Percentiles rank a stretch among this genome's conserved stretches.
Conservation (phyloP, 2,113 vertebrate species). For the Scartelaos histophorus region DNA sequence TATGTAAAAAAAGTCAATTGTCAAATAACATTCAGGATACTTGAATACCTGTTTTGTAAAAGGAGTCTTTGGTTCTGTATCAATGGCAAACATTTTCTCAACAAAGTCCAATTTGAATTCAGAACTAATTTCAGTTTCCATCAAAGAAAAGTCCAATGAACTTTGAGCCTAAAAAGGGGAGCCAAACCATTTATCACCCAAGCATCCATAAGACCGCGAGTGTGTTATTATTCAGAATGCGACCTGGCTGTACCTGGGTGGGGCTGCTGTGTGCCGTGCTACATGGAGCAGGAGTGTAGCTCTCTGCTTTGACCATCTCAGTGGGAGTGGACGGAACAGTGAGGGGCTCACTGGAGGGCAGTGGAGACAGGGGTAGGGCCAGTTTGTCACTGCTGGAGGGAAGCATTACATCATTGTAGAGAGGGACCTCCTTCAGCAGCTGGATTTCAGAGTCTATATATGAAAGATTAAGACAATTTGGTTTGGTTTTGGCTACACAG, state of each 20-base stretch:
- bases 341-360: conserved; percentile 83
- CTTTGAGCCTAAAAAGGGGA: conserved; percentile 77
- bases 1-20: background rate
- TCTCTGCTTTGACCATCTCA: conserved; percentile 76
- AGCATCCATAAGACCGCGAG: background rate
- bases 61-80: conserved; percentile 89
- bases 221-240: background rate
- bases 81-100: conserved; percentile 96
- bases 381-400: conserved; percentile 87
- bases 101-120: conserved; percentile 96
- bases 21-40: background rate
- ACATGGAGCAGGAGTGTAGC: conserved; percentile 76
- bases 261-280: conserved; percentile 79
- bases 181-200: background rate
- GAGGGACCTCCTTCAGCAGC: conserved; percentile 85
- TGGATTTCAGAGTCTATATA: conserved; percentile 84
- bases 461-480: background rate
- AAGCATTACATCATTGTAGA: conserved; percentile 97
- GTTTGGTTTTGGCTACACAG: background rate
- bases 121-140: conserved; percentile 88
- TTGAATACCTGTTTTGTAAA: conserved; percentile 87
- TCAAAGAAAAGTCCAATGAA: conserved; percentile 86
- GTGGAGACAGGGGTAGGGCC: conserved; percentile 86
- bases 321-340: conserved; percentile 80
- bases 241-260: conserved; percentile 77